Evolutionary conservation across 2,113 vertebrate genomes (phyloP), one percentile per base, ranked within the genome.

Genomic region (Sorex fumeus): DNA sequence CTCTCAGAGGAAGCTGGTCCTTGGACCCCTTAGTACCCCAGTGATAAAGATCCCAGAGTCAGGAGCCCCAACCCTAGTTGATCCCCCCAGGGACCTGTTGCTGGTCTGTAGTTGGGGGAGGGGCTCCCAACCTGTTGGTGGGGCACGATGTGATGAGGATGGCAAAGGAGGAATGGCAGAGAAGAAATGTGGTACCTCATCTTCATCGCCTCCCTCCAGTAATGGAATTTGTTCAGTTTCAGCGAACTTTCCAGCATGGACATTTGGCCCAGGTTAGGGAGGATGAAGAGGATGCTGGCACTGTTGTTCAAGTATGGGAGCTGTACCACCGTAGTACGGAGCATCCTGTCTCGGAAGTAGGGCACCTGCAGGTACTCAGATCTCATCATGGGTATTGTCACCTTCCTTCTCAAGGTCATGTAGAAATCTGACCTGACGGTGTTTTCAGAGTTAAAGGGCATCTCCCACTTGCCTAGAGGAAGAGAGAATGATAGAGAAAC

Each of bases 321-420:
- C 92, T 97, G 95, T 87, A 97, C 86, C 67, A 97, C 71, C 1
- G 96, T 95, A 45, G 95, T 97, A 82, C 47, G 82, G 12, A 97
- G 47, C 0, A 6, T 45, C 10, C 94, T 1, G 23, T 97, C 98
- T 8, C 67, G 87, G 43, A 98, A 96, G 91, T 81, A 84, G 85
- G 97, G 92, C 3, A 97, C 88, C 1, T 74, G 97, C 3, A 34
- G 1, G 0, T 97, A 60, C 0, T 25, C 75, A 23, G 93, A 75
- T 13, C 30, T 96, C 99, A 99, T 99, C 98, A 99, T 99, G 96
- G 98, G 95, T 74, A 99, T 98, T 60, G 95, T 12, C 18, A 98
- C 97, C 0, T 45, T 96, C 77, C 94, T 98, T 3, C 27, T 64
- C 34, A 72, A 76, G 16, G 97, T 97, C 96, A 99, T 93, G 0